phyloP scores from a whole-genome alignment of 2,797 vertebrate genomes.

The Rallus crepitans region DNA sequence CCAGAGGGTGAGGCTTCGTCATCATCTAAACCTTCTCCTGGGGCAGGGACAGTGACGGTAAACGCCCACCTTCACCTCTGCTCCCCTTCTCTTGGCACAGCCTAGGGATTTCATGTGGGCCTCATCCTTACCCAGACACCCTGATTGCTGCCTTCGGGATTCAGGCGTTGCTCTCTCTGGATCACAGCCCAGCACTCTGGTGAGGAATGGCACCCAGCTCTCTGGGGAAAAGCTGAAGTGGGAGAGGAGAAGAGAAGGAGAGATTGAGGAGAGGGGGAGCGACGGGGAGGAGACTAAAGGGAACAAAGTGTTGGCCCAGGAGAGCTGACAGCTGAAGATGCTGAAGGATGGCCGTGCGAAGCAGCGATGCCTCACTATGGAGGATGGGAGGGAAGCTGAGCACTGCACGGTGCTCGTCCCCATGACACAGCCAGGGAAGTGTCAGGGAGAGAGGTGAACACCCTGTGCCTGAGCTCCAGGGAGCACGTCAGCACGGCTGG shows the following conservation, averaged over 20 bases:
- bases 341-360: background rate
- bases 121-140: background rate
- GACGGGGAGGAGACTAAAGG: background rate
- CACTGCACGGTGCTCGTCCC: background rate
- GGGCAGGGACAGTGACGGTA: background rate
- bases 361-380: background rate
- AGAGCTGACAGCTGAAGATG: background rate
- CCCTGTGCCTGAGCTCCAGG: background rate
- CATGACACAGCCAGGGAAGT: rapidly evolving
- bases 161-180: background rate
- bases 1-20: rapidly evolving
- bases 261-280: background rate
- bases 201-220: background rate
- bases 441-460: background rate
- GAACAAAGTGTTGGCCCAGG: background rate
- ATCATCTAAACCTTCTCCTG: background rate
- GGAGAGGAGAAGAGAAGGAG: background rate
- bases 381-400: background rate
- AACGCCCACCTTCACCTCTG: background rate
- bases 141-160: background rate
- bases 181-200: background rate
- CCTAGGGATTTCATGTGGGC: background rate
- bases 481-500: rapidly evolving
- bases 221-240: background rate
- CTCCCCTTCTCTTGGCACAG: background rate